Percentiles rank a stretch among this genome's conserved stretches.
Conservation (phyloP, 2,113 vertebrate species). For the Apodemus sylvaticus region DNA sequence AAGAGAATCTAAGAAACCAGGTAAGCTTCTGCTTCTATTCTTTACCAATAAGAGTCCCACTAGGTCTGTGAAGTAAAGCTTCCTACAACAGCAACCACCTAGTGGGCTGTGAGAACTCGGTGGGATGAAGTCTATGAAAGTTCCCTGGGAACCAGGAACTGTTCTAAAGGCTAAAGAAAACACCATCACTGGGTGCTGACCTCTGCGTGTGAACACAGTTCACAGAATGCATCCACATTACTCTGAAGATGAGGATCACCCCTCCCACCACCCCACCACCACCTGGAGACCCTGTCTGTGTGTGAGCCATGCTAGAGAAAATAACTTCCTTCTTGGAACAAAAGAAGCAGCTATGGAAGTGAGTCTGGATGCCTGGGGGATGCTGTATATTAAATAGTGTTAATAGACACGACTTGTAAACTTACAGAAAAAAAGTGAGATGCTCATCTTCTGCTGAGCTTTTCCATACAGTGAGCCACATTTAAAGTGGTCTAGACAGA, state of each 20-base stretch:
- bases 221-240: fast-evolving
- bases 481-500: background rate
- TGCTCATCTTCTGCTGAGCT: background rate
- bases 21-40: background rate
- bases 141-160: background rate
- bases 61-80: background rate
- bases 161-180: background rate
- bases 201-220: too few species aligned
- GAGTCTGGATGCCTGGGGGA: fast-evolving
- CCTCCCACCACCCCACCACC: too few species aligned
- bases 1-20: background rate
- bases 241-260: fast-evolving
- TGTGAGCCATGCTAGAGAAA: background rate
- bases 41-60: background rate
- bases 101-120: background rate
- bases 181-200: too few species aligned
- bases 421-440: background rate
- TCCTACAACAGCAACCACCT: background rate
- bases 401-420: background rate
- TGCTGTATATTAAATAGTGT: fast-evolving
- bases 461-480: background rate
- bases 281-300: background rate
- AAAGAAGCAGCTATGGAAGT: background rate
- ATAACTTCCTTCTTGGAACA: background rate
- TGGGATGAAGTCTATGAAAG: background rate